Evolutionary conservation across 2,797 vertebrate genomes (phyloP).

Genomic region (Sebastes miniatus): DNA sequence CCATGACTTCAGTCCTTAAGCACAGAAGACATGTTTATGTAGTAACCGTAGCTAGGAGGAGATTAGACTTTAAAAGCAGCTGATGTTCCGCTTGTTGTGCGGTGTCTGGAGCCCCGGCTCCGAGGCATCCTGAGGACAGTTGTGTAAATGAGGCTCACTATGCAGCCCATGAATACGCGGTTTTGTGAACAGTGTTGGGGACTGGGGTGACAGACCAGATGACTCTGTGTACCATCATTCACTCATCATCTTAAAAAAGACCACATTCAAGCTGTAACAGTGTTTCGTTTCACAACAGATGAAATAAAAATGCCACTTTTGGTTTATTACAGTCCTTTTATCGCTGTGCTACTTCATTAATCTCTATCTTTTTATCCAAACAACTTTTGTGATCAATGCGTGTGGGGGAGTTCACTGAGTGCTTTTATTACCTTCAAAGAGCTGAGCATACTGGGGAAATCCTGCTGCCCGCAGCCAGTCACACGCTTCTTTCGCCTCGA

Average conservation of each 20-base stretch:
- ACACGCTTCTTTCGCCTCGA: constrained; percentile 96
- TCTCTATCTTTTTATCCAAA: constrained; percentile 37
- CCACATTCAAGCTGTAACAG: constrained; percentile 10
- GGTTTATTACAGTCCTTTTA: constrained; percentile 26
- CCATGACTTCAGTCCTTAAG: constrained; percentile 76
- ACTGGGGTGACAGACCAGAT: constrained; percentile 25
- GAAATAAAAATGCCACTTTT: constrained; percentile 13
- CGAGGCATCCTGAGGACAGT: constrained; percentile 55
- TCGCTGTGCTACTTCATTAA: constrained; percentile 32
- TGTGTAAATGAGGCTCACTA: constrained; percentile 55
- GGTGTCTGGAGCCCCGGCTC: constrained; percentile 44
- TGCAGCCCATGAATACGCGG: constrained; percentile 46
- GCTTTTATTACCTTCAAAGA: constrained; percentile 84
- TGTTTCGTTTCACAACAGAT: constrained; percentile 17
- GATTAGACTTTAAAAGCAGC: constrained; percentile 68
- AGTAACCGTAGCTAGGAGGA: constrained; percentile 68
- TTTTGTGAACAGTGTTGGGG: constrained; percentile 40
- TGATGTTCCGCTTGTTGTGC: constrained; percentile 65
- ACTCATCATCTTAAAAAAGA: constrained; percentile 19
- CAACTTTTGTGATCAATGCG: constrained; percentile 48
- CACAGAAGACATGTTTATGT: constrained; percentile 73
- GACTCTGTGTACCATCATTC: constrained; percentile 37
- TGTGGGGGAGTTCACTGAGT: constrained; percentile 41
- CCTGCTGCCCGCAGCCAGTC: constrained; percentile 98
- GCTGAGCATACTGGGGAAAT: constrained; percentile 97